Base-by-base conservation (phyloP, 2,113 vertebrate genomes). In the Turnix velox region DNA sequence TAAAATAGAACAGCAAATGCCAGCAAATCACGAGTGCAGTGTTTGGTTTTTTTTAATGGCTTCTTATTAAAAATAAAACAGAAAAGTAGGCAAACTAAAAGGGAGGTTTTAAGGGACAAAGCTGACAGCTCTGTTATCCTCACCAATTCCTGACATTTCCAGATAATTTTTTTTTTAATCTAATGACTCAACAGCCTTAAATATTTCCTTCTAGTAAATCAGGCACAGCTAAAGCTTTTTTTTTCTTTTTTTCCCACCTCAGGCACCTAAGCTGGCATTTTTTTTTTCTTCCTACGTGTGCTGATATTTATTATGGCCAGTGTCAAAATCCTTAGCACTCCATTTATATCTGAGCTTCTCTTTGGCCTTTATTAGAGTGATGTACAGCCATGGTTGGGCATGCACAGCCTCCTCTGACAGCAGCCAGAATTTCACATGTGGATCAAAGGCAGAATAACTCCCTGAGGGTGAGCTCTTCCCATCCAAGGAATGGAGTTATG, bases 311-410 rank as follows among this genome's bases (percentile, higher is more conserved):
- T 94, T 94, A 78, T 14, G 59, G 69, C 69, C 54, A 33, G 6
- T 81, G 87, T 87, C 68, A 90, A 62, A 84, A 94, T 87, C 27
- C 84, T 90, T 88, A 16, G 6, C 76, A 27, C 73, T 92, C 54
- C 81, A 58, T 57, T 96, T 87, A 43, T 84, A 73, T 66, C 81
- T 19, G 71, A 95, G 75, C 68, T 75, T 89, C 83, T 94, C 94
- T 76, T 87, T 39, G 12, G 93, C 92, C 93, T 91, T 95, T 91
- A 63, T 87, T 73, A 79, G 88, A 48, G 12, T 91, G 92, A 93
- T 93, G 11, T 88, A 89, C 80, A 49, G 86, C 46, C 58, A 48
- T 86, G 88, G 54, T 25, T 84, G 76, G 92, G 88, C 78, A 87
- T 8, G 23, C 91, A 69, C 86, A 76, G 30, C 86, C 84, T 67